These are phyloP conservation scores for Himalopsyche anomala DNA, from an alignment of 2,888 invertebrate genomes.

Conservation along the genomic window DNA sequence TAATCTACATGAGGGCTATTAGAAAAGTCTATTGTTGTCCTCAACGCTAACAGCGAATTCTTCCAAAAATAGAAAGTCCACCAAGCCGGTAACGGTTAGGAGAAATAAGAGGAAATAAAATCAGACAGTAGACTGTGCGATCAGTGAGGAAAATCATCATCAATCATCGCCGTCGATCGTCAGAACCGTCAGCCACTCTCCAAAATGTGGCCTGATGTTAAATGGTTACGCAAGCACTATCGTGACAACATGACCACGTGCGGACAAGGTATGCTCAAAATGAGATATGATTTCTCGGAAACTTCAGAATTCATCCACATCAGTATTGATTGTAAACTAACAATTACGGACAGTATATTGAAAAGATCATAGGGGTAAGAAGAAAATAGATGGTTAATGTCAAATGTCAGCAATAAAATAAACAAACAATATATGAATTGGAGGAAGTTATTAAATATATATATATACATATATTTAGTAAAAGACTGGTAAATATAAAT, in stretches of 20 bases:
- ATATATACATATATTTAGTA: too few relatives aligned
- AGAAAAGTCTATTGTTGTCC: too few relatives aligned
- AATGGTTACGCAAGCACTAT: background rate
- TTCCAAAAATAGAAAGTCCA: conserved; percentile 5
- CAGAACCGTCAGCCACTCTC: background rate
- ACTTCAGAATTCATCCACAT: background rate
- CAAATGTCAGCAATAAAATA: too few relatives aligned
- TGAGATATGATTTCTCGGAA: background rate
- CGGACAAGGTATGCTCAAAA: background rate
- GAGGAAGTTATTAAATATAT: too few relatives aligned
- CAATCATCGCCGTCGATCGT: conserved; percentile 18
- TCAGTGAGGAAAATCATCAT: conserved; percentile 27
- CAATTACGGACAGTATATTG: too few relatives aligned
- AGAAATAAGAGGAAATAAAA: background rate
- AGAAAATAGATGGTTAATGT: too few relatives aligned
- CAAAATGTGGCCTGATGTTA: background rate
- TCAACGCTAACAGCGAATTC: background rate
- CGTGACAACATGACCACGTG: conserved; percentile 6
- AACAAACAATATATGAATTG: too few relatives aligned
- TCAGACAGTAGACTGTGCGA: background rate
- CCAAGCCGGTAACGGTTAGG: background rate
- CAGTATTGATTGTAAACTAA: background rate
- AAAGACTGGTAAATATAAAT: too few relatives aligned
- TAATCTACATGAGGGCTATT: too few relatives aligned
- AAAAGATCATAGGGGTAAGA: too few relatives aligned